Evolutionary conservation across 2,113 vertebrate genomes (phyloP), one percentile per base, ranked within the genome.

Genomic region (Colius striatus): DNA sequence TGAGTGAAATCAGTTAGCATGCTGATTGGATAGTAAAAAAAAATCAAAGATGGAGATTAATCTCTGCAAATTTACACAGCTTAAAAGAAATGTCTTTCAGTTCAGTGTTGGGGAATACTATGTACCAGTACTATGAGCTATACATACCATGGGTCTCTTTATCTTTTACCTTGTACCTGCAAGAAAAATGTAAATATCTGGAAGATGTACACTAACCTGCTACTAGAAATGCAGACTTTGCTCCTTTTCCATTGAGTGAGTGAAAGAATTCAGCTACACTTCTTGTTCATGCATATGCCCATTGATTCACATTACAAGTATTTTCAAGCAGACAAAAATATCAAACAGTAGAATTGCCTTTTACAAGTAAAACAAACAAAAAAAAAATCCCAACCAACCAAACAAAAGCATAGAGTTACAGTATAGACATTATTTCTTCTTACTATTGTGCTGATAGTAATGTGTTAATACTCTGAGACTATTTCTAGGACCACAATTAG

Each of bases 1-100:
- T 84, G 80, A 97, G 83, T 92, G 94, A 91, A 96, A 91, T 94
- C 87, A 94, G 86, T 91, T 78, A 74, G 41, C n/a, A 57, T 80
- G 89, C 45, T 92, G 85, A 95, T 89, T 94, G 81, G 38, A 54
- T 84, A 88, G 74, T 50, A 87, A 84, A 88, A 58, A 65, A 29
- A 72, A 60, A 92, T 58, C 57, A 75, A 75, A 94, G 17, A 78
- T 83, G 41, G 67, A 93, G 60, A 95, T 74, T 84, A 94, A 90
- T 88, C 70, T 94, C 78, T 92, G 57, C 48, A 92, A 93, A 94
- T 92, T 82, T 55, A 78, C 54, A 89, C 50, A 73, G 58, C 9
- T 89, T 75, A 79, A 76, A 72, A 92, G 66, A 97, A 90, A 60
- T 36, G 8, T 29, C 70, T 84, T 94, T 82, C 70, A 68, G 36